These are phyloP conservation scores for Myotis davidii DNA, from an alignment of 2,113 vertebrate species.

Conservation along the genomic window DNA sequence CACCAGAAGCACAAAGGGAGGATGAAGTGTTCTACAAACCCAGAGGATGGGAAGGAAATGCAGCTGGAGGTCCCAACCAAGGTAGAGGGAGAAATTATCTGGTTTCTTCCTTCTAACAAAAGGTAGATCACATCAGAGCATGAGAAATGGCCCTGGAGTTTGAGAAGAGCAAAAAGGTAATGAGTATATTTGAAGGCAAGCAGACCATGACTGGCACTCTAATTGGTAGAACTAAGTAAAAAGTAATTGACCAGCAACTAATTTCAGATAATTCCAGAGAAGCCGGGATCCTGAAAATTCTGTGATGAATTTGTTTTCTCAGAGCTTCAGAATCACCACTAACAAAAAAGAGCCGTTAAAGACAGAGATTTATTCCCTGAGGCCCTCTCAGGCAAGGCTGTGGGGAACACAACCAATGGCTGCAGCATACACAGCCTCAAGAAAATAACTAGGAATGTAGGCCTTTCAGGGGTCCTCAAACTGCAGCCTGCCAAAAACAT, in stretches of 20 bases:
- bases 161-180: background rate
- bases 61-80: background rate
- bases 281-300: background rate
- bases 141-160: background rate
- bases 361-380: background rate
- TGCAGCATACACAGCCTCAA: background rate
- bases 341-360: background rate
- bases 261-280: constrained; percentile 21
- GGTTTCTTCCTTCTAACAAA: background rate
- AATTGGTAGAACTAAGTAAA: background rate
- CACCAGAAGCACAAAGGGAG: background rate
- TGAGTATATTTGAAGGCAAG: background rate
- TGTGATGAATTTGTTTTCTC: background rate
- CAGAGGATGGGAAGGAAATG: background rate
- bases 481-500: too few species aligned
- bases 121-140: background rate
- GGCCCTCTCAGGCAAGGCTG: background rate
- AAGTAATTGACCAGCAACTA: background rate
- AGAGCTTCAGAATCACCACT: background rate
- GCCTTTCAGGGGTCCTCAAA: too few species aligned
- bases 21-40: background rate
- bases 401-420: too few species aligned
- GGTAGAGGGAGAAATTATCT: background rate
- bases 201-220: background rate
- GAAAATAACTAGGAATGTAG: background rate